Evolutionary conservation across 2,888 invertebrate species (phyloP).

Genomic region (Acanthosepion lycidas): DNA sequence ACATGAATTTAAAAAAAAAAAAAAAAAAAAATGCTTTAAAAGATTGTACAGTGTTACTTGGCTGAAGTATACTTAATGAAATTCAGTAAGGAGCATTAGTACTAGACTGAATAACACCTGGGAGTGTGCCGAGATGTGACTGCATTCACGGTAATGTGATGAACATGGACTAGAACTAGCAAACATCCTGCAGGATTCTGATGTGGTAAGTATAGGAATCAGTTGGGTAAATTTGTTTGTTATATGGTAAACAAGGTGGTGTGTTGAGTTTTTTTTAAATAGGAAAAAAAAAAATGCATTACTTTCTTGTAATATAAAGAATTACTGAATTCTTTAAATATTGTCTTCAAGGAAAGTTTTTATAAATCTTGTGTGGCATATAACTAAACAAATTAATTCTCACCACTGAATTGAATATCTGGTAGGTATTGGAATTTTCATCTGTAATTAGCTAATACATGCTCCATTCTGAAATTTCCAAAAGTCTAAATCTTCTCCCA

Average conservation of each 20-base stretch:
- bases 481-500: not conserved
- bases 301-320: not conserved
- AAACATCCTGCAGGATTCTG: not conserved
- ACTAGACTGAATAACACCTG: not conserved
- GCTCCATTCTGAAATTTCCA: not conserved
- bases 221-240: constrained; percentile 12
- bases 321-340: not conserved
- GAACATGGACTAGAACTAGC: constrained; percentile 18
- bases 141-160: not conserved
- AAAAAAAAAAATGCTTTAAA: not conserved
- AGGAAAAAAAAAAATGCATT: not conserved
- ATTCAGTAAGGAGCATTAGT: constrained; percentile 22
- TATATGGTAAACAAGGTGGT: not conserved
- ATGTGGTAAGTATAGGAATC: not conserved
- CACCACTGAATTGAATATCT: not conserved
- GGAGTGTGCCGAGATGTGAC: not conserved
- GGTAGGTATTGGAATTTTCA: constrained; percentile 33
- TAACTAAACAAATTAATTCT: not conserved
- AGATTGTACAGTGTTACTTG: not conserved
- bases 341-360: not conserved
- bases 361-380: not conserved
- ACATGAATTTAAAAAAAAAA: not conserved
- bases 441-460: not conserved
- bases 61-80: not conserved
- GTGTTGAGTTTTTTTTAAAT: too few species aligned